These are phyloP conservation scores for Philhelius pedissequus DNA, from an alignment of 2,888 invertebrate genomes.

Conservation along the genomic window DNA sequence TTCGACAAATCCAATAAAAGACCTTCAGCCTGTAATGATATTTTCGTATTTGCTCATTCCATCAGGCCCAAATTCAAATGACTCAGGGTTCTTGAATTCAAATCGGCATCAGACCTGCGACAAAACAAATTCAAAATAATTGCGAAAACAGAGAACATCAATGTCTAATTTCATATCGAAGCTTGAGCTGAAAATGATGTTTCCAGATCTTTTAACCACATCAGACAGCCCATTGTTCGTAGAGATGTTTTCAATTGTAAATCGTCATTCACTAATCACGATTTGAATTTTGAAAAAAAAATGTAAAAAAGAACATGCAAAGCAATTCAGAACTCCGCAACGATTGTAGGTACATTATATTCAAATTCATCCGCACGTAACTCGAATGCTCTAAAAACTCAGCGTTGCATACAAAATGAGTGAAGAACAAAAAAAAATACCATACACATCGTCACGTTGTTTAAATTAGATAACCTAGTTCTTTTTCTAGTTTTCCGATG, in stretches of 20 bases:
- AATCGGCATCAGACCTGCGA: not conserved
- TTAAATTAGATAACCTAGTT: slow-evolving; percentile 68
- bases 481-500: slow-evolving; percentile 56
- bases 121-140: slow-evolving; percentile 22
- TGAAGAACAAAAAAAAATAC: not conserved
- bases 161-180: not conserved
- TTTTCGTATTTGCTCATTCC: too few relatives aligned
- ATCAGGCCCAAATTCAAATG: too few relatives aligned
- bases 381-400: slow-evolving; percentile 59
- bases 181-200: not conserved
- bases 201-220: slow-evolving; percentile 30
- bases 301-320: slow-evolving; percentile 32
- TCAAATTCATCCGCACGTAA: slow-evolving; percentile 53
- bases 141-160: slow-evolving; percentile 3
- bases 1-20: too few relatives aligned
- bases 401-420: slow-evolving; percentile 59
- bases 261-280: slow-evolving; percentile 49
- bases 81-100: too few relatives aligned
- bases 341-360: not conserved
- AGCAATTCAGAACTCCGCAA: slow-evolving; percentile 33
- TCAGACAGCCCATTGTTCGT: slow-evolving; percentile 24
- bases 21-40: too few relatives aligned
- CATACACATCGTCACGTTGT: slow-evolving; percentile 52
- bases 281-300: slow-evolving; percentile 13
- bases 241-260: not conserved